Base-by-base conservation (phyloP, 2,888 invertebrate genomes). In the Ormyrus rosae region DNA sequence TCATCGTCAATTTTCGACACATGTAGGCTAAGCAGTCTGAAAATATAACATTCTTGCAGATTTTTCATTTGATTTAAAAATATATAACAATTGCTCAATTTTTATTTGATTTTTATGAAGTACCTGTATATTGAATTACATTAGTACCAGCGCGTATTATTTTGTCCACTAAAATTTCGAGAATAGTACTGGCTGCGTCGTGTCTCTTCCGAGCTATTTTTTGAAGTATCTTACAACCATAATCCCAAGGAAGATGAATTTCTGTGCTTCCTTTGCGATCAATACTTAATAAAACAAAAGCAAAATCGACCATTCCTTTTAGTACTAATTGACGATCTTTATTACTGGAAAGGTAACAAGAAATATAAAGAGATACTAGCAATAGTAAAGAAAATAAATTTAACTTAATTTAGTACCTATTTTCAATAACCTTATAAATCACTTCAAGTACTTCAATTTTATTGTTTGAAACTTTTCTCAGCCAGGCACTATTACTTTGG, bases 41-140 rank as follows among this genome's bases (percentile, higher is more conserved):
- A 80, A 69, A 48, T 2, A 65, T 8, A 45, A 53, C 13, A 68
- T 34, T 34, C 34, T 34, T 34, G 34, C 34, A 4, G 7, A 19
- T 13, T 53, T 68, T 2, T 68, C 45, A 68, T 6, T n/a, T 6
- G n/a, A 58, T n/a, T 58, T 58, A 58, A 58, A 58, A 11, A 11
- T 11, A 9, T 58, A 58, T 58, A 58, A 58, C n/a, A 48, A 50
- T 48, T 13, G 7, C 2, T 7, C 13, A 48, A 6, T 53, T 68
- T 53, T 45, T 51, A 48, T 67, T 13, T 56, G 6, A 11, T 3
- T n/a, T 34, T 11, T 70, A 4, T 34, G 3, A 34, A 34, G 34
- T 34, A 93, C 94, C 93, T 58, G 93, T 92, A 86, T 93, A 94
- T 84, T 94, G 94, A 51, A 90, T 88, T 63, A 92, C 91, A 79